Evolutionary conservation across 30 jellyfish, hydroid and myxozoan genomes (phyloP), one percentile per base, ranked within the genome.

Genomic region (Turritopsis rubra): DNA sequence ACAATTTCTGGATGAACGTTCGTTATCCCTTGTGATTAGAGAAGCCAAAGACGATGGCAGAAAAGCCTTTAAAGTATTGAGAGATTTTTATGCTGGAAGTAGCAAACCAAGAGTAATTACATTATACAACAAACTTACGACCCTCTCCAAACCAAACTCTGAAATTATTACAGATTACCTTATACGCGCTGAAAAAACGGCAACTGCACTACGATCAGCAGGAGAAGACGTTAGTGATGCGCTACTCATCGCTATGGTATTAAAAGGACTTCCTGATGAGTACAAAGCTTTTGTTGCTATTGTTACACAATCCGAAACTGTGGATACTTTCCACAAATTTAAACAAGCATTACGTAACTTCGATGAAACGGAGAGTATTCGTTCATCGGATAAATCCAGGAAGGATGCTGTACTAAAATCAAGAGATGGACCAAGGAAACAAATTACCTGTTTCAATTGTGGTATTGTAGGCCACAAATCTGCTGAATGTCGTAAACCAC

Each of bases 41-140:
- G n/a, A n/a, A n/a, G n/a, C n/a, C n/a, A n/a, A n/a, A n/a, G n/a
- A n/a, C n/a, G n/a, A n/a, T n/a, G n/a, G n/a, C n/a, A n/a, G n/a
- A n/a, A n/a, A n/a, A n/a, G n/a, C n/a, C n/a, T n/a, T n/a, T n/a
- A 75, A 84, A 21, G 80, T 22, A 29, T 23, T 0, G 73, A 60
- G 73, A 23, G 0, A 60, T 0, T 60, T 60, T 60, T 88, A 72
- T 78, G 95, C 89, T 28, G 79, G 95, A 8, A 29, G 41, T 1
- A 66, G 96, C 23, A 88, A 88, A 79, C 95, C 95, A 21, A 28
- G 91, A 0, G 72, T 84, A n/a, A 88, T 65, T 1, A 84, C 96
- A 54, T 72, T 88, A 24, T 84, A 83, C 79, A 84, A 52, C 70
- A 90, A 88, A 54, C 73, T 87, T 41, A 87, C 95, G 83, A 26